Evolutionary conservation across 2,113 vertebrate species (phyloP), one percentile per base, ranked within the genome.

Genomic region (Alaudala cheleensis): DNA sequence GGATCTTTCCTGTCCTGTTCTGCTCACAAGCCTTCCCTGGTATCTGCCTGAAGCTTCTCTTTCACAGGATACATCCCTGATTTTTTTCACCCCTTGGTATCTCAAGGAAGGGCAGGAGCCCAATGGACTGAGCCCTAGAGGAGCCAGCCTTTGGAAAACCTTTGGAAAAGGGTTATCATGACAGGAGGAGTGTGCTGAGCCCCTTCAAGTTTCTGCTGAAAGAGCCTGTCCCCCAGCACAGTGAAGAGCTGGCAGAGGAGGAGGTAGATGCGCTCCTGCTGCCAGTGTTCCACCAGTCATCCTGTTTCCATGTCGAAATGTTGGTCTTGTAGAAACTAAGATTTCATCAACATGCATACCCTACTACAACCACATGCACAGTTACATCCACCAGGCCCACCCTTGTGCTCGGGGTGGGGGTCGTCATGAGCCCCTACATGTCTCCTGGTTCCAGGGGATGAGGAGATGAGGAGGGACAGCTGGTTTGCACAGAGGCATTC

Each of bases 281-380:
- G 47, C 31, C 39, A 14, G 0, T 18, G 25, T 58, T 56, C 39
- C 31, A 13, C 33, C 15, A 40, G 23, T 28, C 34, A 15, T 53
- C 14, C 58, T 12, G 14, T 31, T 91, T 72, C 31, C 14, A 4
- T 2, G 29, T 50, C 33, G 44, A 84, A 84, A 73, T 2, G 0
- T 13, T 77, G 50, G 33, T n/a, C 29, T 65, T 70, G 50, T 11
- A 71, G 72, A 86, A 72, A 76, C 88, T 77, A 69, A 73, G 10
- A 73, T 44, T 84, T 60, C 49, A 69, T 15, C 29, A 1, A 22
- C n/a, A 14, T 34, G 62, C 20, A 37, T 15, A 42, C 29, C 20
- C 15, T 0, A 0, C 34, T 50, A 45, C 44, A 67, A 10, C 22
- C 10, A 2, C 61, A 45, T 0, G 0, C 11, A 5, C 0, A 1